Percentiles rank a stretch among this genome's conserved stretches.
Conservation (phyloP, 2,888 invertebrate genomes). For the Mesoligia furuncula region DNA sequence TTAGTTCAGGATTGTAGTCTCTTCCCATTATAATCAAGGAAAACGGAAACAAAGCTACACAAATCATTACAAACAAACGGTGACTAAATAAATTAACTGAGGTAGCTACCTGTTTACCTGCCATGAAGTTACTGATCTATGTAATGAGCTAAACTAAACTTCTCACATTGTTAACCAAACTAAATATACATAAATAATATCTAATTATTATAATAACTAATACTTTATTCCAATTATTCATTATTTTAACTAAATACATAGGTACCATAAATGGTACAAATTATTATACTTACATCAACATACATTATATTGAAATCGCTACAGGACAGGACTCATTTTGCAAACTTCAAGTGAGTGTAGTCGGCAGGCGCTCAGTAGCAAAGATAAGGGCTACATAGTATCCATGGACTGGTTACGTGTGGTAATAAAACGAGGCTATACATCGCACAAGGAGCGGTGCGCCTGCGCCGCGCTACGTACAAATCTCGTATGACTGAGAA, state of each 20-base stretch:
- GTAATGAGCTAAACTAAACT: background rate
- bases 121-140: background rate
- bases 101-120: slow-evolving; percentile 3
- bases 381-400: slow-evolving; percentile 83
- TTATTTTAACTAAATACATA: slow-evolving; percentile 4
- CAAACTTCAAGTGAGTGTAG: slow-evolving; percentile 65
- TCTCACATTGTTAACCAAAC: slow-evolving; percentile 6
- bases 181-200: slow-evolving; percentile 6
- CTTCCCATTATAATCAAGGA: slow-evolving; percentile 37
- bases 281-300: slow-evolving; percentile 16
- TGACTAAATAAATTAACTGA: slow-evolving; percentile 27
- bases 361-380: slow-evolving; percentile 75
- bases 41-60: slow-evolving; percentile 41
- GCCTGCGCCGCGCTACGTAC: slow-evolving; percentile 83
- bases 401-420: slow-evolving; percentile 80
- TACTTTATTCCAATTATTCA: slow-evolving; percentile 32
- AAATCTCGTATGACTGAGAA: slow-evolving; percentile 84
- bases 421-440: slow-evolving; percentile 83
- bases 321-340: slow-evolving; percentile 53
- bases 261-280: background rate
- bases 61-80: slow-evolving; percentile 36
- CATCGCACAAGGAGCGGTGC: slow-evolving; percentile 76
- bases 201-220: background rate
- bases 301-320: slow-evolving; percentile 43
- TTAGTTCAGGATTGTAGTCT: slow-evolving; percentile 2